Conservation (phyloP, 2,888 invertebrate genomes). For the Erannis defoliaria region DNA sequence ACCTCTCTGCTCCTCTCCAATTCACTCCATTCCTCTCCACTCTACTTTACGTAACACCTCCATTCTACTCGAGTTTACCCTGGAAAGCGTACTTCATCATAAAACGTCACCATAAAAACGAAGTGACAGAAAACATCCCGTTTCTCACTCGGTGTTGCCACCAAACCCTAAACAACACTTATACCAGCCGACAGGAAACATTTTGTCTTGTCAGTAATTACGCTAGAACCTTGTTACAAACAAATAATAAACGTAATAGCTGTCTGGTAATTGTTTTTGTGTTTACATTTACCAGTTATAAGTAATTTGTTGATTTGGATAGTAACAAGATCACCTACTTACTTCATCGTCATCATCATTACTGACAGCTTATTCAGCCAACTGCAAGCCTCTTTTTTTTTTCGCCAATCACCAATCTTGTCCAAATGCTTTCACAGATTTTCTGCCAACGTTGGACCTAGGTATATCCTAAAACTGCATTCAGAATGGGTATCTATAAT, state of each 20-base stretch:
- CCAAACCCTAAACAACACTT: not conserved
- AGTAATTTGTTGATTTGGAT: not conserved
- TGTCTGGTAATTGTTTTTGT: constrained; percentile 4
- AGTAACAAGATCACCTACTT: not conserved
- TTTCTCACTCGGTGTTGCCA: constrained; percentile 25
- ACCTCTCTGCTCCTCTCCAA: no score
- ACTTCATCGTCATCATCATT: no score
- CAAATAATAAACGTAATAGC: constrained; percentile 18
- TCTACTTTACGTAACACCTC: no score
- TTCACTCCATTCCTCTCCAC: no score
- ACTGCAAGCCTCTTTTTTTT: no score
- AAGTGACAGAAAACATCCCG: constrained; percentile 32
- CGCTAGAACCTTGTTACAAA: constrained; percentile 39
- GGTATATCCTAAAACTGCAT: no score
- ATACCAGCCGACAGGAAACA: constrained; percentile 25
- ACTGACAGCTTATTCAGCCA: no score
- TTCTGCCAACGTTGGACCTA: no score
- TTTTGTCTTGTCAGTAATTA: constrained; percentile 50
- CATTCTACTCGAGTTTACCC: not conserved
- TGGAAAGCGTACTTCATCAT: constrained; percentile 2
- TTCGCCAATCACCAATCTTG: no score
- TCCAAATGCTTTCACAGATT: no score
- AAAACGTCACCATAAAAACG: not conserved
- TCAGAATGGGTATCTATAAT: no score
- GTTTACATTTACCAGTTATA: constrained; percentile 2